These are phyloP conservation scores for Campoplex nolae DNA, from an alignment of 2,888 invertebrate species.

Conservation along the genomic window DNA sequence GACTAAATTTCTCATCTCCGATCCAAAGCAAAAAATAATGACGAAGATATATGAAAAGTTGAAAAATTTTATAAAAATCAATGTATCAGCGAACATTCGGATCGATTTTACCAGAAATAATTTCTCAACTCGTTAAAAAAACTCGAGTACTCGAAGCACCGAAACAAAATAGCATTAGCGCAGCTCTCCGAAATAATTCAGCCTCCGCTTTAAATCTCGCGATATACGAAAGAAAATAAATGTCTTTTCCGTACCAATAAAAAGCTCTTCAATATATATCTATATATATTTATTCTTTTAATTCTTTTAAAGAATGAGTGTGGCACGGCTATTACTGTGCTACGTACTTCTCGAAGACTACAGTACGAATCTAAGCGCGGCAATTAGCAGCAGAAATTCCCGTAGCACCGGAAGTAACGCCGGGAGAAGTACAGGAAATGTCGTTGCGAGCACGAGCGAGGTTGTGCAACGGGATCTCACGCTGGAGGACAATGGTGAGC, in stretches of 20 bases:
- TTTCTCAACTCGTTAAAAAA: not conserved
- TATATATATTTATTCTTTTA: conserved; percentile 14
- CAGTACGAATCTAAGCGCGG: conserved; percentile 80
- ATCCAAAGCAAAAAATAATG: not conserved
- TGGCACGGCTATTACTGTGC: conserved; percentile 83
- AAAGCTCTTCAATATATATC: not conserved
- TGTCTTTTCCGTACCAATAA: not conserved
- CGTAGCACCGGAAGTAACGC: conserved; percentile 66
- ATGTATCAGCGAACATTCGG: not conserved
- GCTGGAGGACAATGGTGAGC: conserved; percentile 73
- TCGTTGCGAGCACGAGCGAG: conserved; percentile 46
- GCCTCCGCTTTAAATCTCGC: not conserved
- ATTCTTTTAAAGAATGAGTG: conserved; percentile 80
- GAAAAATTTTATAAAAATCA: not conserved
- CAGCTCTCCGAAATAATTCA: not conserved
- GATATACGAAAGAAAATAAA: not conserved
- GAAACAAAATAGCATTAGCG: not conserved
- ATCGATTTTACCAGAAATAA: not conserved
- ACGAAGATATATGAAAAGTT: no score
- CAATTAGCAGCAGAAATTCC: conserved; percentile 76
- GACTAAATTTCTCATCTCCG: not conserved
- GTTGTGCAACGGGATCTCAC: conserved; percentile 78
- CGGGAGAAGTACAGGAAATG: conserved; percentile 51
- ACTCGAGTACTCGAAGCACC: not conserved
- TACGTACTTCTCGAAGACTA: conserved; percentile 82